Evolutionary conservation across 2,113 vertebrate species (phyloP).

Genomic region (Azemiops feae): DNA sequence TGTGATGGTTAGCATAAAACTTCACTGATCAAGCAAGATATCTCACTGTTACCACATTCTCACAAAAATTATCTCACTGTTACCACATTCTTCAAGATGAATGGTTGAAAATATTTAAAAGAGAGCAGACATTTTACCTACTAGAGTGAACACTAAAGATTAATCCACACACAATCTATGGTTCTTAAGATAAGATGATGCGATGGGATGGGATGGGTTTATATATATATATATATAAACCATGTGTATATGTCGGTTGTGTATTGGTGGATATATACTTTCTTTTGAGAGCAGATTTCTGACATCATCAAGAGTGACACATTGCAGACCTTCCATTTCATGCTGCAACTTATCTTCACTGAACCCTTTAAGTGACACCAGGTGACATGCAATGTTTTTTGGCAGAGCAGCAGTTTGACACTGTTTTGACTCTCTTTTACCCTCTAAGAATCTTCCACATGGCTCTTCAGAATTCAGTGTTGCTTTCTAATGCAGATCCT

Average conservation of each 20-base stretch:
- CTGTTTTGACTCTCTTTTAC: slow-evolving; percentile 65
- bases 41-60: not conserved
- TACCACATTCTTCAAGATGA: not conserved
- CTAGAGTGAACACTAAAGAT: not conserved
- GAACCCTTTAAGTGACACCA: slow-evolving; percentile 1
- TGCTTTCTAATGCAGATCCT: slow-evolving; percentile 58
- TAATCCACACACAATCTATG: not conserved
- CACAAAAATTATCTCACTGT: not conserved
- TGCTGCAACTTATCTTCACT: not conserved
- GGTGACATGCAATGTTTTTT: not conserved
- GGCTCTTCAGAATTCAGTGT: slow-evolving; percentile 57
- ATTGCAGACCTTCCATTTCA: not conserved
- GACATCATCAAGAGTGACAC: not conserved
- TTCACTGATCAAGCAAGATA: not conserved
- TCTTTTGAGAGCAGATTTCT: not conserved
- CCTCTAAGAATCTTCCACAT: slow-evolving; percentile 60
- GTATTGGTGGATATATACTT: too few species aligned
- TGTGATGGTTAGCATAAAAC: not conserved
- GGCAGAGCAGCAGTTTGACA: slow-evolving; percentile 42
- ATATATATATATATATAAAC: too few species aligned
- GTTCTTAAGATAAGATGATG: not conserved
- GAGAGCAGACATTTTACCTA: not conserved
- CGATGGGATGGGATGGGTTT: too few species aligned
- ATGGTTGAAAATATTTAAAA: not conserved
- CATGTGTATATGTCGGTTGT: too few species aligned